phyloP scores from a whole-genome alignment of 2,888 invertebrate genomes.

The Ischnura elegans region DNA sequence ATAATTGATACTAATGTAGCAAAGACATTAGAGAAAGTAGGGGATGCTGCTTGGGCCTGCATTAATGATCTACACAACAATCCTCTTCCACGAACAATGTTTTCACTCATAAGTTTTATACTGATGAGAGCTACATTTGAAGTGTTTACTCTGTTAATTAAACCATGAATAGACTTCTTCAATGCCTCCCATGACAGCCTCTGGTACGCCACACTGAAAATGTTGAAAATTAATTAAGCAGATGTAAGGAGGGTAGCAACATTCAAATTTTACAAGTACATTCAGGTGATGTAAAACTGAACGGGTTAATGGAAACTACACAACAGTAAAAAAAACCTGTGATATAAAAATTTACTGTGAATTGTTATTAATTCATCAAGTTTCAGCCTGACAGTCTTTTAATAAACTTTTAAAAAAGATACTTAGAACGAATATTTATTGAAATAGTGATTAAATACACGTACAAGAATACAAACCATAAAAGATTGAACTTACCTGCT shows the following conservation, averaged over 20 bases:
- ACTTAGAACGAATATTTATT: neutral
- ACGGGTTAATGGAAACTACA: no score
- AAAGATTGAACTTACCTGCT: slow-evolving; percentile 76
- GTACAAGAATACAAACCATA: no score
- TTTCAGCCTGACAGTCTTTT: no score
- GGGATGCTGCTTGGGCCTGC: slow-evolving; percentile 98
- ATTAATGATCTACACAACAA: slow-evolving; percentile 95
- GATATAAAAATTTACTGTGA: no score
- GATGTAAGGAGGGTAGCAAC: no score
- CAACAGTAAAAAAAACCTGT: no score
- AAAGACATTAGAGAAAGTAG: slow-evolving; percentile 98
- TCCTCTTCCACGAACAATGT: slow-evolving; percentile 97
- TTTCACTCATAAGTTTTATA: slow-evolving; percentile 94
- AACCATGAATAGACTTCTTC: slow-evolving; percentile 98
- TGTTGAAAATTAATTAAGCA: slow-evolving; percentile 68
- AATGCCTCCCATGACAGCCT: slow-evolving; percentile 99
- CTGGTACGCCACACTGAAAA: slow-evolving; percentile 92
- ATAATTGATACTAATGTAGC: slow-evolving; percentile 97
- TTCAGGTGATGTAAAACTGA: no score
- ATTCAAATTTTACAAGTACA: no score
- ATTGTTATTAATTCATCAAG: no score
- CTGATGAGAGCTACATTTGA: slow-evolving; percentile 96
- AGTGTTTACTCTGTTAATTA: slow-evolving; percentile 98
- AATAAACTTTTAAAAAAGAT: no score
- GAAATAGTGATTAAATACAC: no score